phyloP scores from a whole-genome alignment of 2,797 vertebrate species.

The Macrochelys suwanniensis region DNA sequence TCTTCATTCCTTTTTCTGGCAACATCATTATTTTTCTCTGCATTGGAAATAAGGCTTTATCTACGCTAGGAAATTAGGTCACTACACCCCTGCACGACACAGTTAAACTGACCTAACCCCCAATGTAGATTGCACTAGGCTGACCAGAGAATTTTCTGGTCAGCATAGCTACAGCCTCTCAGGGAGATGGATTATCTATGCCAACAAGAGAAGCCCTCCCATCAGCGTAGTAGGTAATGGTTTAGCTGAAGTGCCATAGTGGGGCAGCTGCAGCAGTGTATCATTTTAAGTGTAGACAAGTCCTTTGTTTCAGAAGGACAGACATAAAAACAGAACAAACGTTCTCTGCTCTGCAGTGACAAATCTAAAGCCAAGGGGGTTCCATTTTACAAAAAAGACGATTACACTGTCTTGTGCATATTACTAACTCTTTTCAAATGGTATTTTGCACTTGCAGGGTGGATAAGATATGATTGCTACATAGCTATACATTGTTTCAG shows the following conservation, averaged over 20 bases:
- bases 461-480: neutral
- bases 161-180: too few relatives aligned
- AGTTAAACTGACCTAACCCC: too few relatives aligned
- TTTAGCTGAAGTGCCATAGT: neutral
- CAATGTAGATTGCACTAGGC: neutral
- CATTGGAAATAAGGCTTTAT: neutral
- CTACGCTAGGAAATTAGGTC: too few relatives aligned
- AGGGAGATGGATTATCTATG: too few relatives aligned
- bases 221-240: neutral
- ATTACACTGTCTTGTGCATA: neutral
- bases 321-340: neutral
- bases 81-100: too few relatives aligned
- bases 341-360: neutral
- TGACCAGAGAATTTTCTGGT: too few relatives aligned
- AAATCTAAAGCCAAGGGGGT: neutral
- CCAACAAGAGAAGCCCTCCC: neutral
- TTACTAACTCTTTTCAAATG: neutral
- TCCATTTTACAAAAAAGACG: neutral
- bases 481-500: neutral
- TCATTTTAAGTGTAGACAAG: neutral
- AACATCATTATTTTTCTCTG: neutral
- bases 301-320: neutral
- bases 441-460: fast-evolving
- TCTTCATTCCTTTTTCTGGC: neutral
- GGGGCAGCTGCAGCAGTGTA: neutral